A percentile compares a stretch with the other conserved stretches of the same genome.
phyloP scores from a whole-genome alignment of 1,140 invertebrate genomes.

The Drosophila pectinifera region DNA sequence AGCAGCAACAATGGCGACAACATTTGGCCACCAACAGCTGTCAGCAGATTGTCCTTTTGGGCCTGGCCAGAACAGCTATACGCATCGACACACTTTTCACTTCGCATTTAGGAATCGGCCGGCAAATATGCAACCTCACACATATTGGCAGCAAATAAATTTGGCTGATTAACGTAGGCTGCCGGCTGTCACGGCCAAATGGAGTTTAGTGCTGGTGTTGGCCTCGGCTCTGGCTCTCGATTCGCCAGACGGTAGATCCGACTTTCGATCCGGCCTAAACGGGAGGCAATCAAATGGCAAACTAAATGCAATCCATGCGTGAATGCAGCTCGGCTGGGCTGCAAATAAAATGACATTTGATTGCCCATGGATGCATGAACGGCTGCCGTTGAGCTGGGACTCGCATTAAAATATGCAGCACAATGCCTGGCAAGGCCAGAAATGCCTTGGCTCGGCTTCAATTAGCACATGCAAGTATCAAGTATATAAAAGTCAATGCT shows the following conservation, averaged over 20 bases:
- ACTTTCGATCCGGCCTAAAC: conserved; percentile 3
- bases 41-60: conserved; percentile 66
- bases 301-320: conserved; percentile 24
- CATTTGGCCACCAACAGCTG: conserved; percentile 71
- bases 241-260: conserved; percentile 15
- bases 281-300: conserved; percentile 30
- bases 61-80: conserved; percentile 23
- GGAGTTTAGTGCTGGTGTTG: conserved; percentile 25
- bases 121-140: conserved; percentile 53
- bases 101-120: conserved; percentile 51
- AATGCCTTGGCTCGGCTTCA: conserved; percentile 20
- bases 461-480: conserved; percentile 30
- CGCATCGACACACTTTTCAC: conserved; percentile 64
- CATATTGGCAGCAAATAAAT: conserved; percentile 59
- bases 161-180: conserved; percentile 60
- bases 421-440: neutral
- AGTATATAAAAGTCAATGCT: conserved; percentile 5
- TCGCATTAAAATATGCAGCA: conserved; percentile 28
- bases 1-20: conserved; percentile 24
- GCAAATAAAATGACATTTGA: conserved; percentile 48
- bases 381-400: conserved; percentile 4
- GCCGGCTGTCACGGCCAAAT: conserved; percentile 19
- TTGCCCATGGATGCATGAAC: conserved; percentile 45
- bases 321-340: conserved; percentile 15
- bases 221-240: neutral